phyloP scores from a whole-genome alignment of 1,140 invertebrate genomes.

The Macrosteles quadrilineatus region DNA sequence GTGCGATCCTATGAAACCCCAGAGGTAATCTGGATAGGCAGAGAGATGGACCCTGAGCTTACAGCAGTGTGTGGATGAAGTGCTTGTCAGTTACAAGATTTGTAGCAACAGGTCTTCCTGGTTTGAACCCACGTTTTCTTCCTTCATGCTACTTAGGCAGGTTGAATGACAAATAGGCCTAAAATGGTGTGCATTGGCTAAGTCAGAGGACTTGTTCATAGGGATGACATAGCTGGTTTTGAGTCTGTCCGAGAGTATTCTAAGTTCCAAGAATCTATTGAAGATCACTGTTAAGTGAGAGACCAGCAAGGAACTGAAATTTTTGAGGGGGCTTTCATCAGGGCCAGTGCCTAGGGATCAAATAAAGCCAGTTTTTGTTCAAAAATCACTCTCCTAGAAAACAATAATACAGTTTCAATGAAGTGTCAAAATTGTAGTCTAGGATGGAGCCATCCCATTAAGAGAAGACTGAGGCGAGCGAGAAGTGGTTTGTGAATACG shows the following conservation, averaged over 20 bases:
- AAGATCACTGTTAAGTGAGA: neutral
- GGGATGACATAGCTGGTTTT: conserved; percentile 4
- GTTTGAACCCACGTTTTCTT: too few species aligned
- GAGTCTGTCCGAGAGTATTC: neutral
- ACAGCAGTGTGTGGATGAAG: too few species aligned
- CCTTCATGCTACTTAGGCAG: neutral
- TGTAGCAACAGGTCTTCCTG: too few species aligned
- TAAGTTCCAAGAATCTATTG: conserved; percentile 1
- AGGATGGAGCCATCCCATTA: neutral
- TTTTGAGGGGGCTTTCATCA: neutral
- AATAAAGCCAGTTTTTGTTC: neutral
- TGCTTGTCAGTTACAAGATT: too few species aligned
- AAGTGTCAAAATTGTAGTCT: neutral
- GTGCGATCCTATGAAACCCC: neutral
- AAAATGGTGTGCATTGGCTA: neutral
- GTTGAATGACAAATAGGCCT: neutral
- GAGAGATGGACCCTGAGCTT: neutral
- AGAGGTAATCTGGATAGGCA: neutral
- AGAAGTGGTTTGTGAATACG: neutral
- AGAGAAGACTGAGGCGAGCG: neutral
- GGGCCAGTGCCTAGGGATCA: neutral
- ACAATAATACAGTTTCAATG: neutral
- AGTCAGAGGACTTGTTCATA: conserved; percentile 7
- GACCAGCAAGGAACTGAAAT: neutral
- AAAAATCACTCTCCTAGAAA: neutral